Evolutionary conservation across 2,113 vertebrate species (phyloP), one percentile per base, ranked within the genome.

Genomic region (Toxotes chatareus): DNA sequence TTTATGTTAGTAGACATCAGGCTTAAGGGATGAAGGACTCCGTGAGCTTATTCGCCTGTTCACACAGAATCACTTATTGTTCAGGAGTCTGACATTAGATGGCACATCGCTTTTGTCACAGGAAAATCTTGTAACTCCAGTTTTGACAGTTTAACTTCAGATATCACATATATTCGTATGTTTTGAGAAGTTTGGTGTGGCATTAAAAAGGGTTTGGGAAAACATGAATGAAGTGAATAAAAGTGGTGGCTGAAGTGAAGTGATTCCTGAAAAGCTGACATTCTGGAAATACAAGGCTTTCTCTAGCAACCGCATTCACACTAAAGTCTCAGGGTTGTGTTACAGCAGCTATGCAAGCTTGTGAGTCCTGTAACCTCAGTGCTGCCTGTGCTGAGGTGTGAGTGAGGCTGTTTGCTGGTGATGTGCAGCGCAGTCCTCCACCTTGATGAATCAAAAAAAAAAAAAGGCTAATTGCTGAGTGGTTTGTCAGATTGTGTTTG

Each of bases 31-130:
- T 65, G 40, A 63, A 38, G 38, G 34, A 21, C 17, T 64, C 32
- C 46, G 46, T 55, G 49, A 86, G 85, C 85, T 84, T 83, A 89
- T 87, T 74, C 3, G 14, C 17, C 76, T 55, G 79, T 73, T 79
- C 2, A 27, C 11, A 11, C 51, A 76, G 46, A 63, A 51, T 69
- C 40, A 74, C 57, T n/a, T 5, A 38, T 14, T 11, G 10, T 49
- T 59, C 67, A 27, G 44, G 27, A 19, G 27, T 42, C 62, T 59
- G 61, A 75, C 13, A 14, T 23, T 32, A 12, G 11, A 21, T 73
- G 71, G 36, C 76, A 83, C 23, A 67, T 49, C 42, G 56, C 27
- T 31, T 59, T 63, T 3, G 23, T 67, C n/a, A 80, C 32, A 31
- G 42, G 7, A 57, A 64, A 44, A 31, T 63, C 14, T 40, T 23